A percentile compares a stretch with the other conserved stretches of the same genome.
Evolutionary conservation across 2,888 invertebrate species (phyloP).

Genomic region (Orchesella flavescens): DNA sequence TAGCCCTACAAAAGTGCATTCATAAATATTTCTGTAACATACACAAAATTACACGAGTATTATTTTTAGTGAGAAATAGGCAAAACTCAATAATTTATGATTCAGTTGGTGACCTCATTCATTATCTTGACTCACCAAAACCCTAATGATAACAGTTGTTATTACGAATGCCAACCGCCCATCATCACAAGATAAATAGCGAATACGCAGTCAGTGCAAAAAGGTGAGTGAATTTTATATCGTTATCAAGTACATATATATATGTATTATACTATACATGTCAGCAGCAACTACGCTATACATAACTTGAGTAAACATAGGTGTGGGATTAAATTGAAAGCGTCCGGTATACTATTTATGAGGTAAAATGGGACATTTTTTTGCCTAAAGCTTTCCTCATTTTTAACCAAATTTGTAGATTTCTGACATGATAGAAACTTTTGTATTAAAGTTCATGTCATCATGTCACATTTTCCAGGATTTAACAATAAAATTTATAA

Average conservation of each 20-base stretch:
- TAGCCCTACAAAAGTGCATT: too few species aligned
- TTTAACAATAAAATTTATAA: background rate
- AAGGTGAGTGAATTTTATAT: background rate
- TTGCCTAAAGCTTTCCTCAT: too few species aligned
- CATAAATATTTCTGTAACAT: background rate
- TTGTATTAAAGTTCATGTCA: too few species aligned
- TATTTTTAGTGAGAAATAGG: background rate
- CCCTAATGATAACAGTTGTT: background rate
- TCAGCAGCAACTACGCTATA: too few species aligned
- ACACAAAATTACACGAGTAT: background rate
- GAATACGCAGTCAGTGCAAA: background rate
- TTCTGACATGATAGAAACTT: too few species aligned
- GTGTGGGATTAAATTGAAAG: conserved; percentile 27
- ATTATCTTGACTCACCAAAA: conserved; percentile 15
- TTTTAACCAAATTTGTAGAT: too few species aligned
- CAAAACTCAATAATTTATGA: background rate
- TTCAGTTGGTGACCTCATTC: conserved; percentile 43
- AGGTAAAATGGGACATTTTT: too few species aligned
- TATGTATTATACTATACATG: too few species aligned
- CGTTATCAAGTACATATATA: too few species aligned
- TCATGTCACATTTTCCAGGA: too few species aligned
- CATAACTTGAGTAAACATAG: conserved; percentile 39
- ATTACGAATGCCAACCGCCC: background rate
- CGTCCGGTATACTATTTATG: conserved; percentile 29
- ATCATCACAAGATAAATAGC: background rate